These are phyloP conservation scores for Sepiola atlantica DNA, from an alignment of 2,888 invertebrate genomes.

Conservation along the genomic window DNA sequence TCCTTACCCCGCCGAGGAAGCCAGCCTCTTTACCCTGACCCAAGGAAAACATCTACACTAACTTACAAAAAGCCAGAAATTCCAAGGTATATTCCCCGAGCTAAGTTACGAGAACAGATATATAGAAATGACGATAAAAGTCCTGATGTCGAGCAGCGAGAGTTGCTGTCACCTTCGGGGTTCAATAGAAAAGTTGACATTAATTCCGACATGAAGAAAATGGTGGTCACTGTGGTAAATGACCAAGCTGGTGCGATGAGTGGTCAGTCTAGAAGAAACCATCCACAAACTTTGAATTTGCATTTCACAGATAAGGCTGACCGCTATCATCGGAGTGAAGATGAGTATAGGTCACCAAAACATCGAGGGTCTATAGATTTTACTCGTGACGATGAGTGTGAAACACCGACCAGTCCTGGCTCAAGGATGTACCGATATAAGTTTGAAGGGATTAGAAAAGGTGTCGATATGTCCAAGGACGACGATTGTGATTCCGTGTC, in stretches of 20 bases:
- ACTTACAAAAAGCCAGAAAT: constrained; percentile 64
- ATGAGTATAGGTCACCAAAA: background rate
- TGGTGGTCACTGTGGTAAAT: constrained; percentile 64
- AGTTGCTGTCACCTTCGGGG: constrained; percentile 42
- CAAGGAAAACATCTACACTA: constrained; percentile 41
- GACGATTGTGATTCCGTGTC: constrained; percentile 39
- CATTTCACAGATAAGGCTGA: constrained; percentile 36
- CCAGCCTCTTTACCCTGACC: background rate
- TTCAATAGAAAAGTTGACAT: constrained; percentile 54
- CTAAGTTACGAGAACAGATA: constrained; percentile 58
- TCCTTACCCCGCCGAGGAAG: background rate
- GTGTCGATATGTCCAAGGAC: background rate
- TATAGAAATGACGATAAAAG: constrained; percentile 49
- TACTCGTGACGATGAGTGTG: background rate
- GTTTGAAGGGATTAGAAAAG: constrained; percentile 36
- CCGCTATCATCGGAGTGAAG: background rate
- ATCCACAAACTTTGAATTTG: constrained; percentile 35
- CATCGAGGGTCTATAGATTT: constrained; percentile 38
- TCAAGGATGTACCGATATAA: constrained; percentile 41
- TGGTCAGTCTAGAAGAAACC: constrained; percentile 39
- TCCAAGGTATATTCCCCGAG: constrained; percentile 66
- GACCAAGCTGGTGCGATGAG: constrained; percentile 44
- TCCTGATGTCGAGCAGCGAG: constrained; percentile 46
- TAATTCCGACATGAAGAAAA: constrained; percentile 56
- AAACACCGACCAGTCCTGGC: constrained; percentile 13